Percentiles rank a stretch among this genome's conserved stretches.
Conservation (phyloP, 2,888 invertebrate genomes). For the Drosophila lacicola region DNA sequence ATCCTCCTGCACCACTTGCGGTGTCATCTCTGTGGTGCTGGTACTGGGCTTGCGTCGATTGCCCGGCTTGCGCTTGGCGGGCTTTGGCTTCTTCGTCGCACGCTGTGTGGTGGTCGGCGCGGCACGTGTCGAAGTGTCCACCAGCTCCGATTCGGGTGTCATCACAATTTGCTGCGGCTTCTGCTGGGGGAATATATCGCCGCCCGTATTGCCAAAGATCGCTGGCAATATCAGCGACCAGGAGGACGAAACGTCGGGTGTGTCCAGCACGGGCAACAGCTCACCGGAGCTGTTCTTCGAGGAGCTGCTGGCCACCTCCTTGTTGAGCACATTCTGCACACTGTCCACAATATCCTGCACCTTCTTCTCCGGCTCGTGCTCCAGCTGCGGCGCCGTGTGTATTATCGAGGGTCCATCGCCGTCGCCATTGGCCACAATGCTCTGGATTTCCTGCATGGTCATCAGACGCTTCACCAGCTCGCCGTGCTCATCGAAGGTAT, state of each 20-base stretch:
- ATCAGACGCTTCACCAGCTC: conserved; percentile 93
- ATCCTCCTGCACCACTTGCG: conserved; percentile 78
- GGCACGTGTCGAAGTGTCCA: conserved; percentile 78
- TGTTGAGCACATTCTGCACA: conserved; percentile 93
- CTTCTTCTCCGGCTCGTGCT: conserved; percentile 88
- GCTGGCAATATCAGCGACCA: conserved; percentile 94
- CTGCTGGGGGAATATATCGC: conserved; percentile 87
- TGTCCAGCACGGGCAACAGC: conserved; percentile 86
- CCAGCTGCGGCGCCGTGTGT: conserved; percentile 81
- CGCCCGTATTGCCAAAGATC: conserved; percentile 90
- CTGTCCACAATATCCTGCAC: conserved; percentile 93
- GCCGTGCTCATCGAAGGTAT: conserved; percentile 93
- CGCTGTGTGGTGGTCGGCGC: conserved; percentile 52
- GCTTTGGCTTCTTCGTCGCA: conserved; percentile 75
- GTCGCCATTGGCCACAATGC: conserved; percentile 93
- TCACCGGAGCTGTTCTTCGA: conserved; percentile 86
- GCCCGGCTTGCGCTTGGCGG: conserved; percentile 80
- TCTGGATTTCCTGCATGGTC: conserved; percentile 94
- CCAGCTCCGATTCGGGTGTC: conserved; percentile 85
- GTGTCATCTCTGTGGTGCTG: conserved; percentile 66
- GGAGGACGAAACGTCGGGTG: conserved; percentile 90
- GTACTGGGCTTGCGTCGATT: conserved; percentile 75
- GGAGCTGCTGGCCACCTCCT: conserved; percentile 88
- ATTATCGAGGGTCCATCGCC: conserved; percentile 87
- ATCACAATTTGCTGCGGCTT: conserved; percentile 84